phyloP scores from a whole-genome alignment of 2,797 vertebrate species.

The Varecia variegata region DNA sequence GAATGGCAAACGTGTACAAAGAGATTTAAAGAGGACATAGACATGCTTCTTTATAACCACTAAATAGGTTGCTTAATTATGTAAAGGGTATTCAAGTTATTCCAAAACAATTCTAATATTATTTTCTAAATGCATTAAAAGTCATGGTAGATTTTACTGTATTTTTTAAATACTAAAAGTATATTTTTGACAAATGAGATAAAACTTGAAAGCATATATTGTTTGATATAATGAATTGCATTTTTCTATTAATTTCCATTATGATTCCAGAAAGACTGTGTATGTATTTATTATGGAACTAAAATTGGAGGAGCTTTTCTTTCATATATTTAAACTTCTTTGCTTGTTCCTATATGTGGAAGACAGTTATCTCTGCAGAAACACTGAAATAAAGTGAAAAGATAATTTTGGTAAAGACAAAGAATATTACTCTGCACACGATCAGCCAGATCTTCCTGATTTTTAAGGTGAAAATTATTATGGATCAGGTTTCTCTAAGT shows the following conservation, averaged over 20 bases:
- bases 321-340: background rate
- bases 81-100: background rate
- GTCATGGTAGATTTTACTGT: background rate
- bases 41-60: background rate
- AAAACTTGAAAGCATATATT: background rate
- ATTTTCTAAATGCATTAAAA: background rate
- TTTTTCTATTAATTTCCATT: background rate
- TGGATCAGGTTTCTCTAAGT: background rate
- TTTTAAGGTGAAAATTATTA: background rate
- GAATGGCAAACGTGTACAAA: background rate
- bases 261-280: background rate
- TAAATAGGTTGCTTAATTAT: background rate
- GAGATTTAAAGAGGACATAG: background rate
- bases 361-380: background rate
- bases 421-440: background rate
- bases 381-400: background rate
- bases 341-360: background rate
- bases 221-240: background rate
- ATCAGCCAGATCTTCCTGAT: background rate
- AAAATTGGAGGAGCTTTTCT: background rate
- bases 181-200: background rate
- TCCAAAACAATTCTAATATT: background rate
- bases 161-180: background rate
- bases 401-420: background rate
- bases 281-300: background rate